These are phyloP conservation scores for Cataglyphis albicans DNA, from an alignment of 2,888 invertebrate species.

Conservation along the genomic window DNA sequence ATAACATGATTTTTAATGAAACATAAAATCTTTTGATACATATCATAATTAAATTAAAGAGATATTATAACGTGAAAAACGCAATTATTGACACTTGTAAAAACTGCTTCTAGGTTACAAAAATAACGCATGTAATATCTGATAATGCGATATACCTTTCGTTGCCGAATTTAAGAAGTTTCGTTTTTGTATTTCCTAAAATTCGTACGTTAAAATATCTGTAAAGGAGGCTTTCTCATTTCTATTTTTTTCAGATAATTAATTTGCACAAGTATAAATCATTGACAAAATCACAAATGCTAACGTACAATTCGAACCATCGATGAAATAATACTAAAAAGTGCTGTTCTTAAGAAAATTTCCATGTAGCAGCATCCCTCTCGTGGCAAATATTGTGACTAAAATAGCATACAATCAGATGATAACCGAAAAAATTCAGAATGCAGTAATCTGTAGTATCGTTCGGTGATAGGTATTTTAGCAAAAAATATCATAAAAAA, in stretches of 20 bases:
- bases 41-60: background rate
- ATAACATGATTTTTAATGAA: background rate
- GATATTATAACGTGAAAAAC: background rate
- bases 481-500: too few relatives aligned
- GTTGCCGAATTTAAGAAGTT: constrained; percentile 27
- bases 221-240: constrained; percentile 34
- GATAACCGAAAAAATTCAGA: background rate
- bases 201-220: background rate
- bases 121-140: background rate
- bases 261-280: constrained; percentile 23
- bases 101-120: constrained; percentile 19
- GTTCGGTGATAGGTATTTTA: too few relatives aligned
- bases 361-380: background rate
- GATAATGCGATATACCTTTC: constrained; percentile 14
- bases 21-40: background rate
- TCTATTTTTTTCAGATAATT: constrained; percentile 21
- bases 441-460: too few relatives aligned
- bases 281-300: constrained; percentile 7
- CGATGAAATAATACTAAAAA: background rate
- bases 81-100: background rate
- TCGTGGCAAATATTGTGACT: background rate
- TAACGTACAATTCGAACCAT: background rate
- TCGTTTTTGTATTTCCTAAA: background rate
- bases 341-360: background rate
- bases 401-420: background rate